Base-by-base conservation (phyloP, 2,797 vertebrate species). In the Anomalospiza imberbis region DNA sequence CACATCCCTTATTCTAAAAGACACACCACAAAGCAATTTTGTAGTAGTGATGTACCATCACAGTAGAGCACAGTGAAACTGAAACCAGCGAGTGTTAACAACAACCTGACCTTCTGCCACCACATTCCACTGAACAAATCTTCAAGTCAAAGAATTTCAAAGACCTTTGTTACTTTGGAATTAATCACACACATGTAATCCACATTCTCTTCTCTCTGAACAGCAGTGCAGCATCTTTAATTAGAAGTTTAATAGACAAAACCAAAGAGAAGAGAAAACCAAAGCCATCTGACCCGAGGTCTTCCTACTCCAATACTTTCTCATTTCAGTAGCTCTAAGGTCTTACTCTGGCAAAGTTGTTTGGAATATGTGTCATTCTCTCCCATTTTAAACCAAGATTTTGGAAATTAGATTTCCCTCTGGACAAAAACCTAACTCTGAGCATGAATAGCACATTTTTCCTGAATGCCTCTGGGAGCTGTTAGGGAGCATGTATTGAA, bases 81-180 rank as follows among this genome's bases (percentile, higher is more conserved):
- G 16, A 76, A 81, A 48, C 13, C n/a, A 62, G 16, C 5, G 31
- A 60, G 31, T 0, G 0, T 2, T 58, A 66, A 62, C 1, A 1
- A 12, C 34, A 77, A 26, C 12, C 72, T 57, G 44, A 86, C 31
- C 47, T 58, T 44, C 48, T 58, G 12, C 48, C 34, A 73, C 34
- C 36, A 34, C 15, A 34, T 26, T 40, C 53, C 42, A 38, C 12
- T 26, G 32, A 85, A 78, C 17, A 66, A 24, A 70, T 73, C 74
- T 58, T 67, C 29, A 67, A 72, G 17, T 4, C 10, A 62, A 34
- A 72, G 55, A 65, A n/a, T 24, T 55, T 12, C 75, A 11, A 26
- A n/a, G 18, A 55, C 26, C 12, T 47, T 57, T n/a, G 7, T 26
- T 51, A 61, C 55, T 84, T 78, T 36, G 80, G 6, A 88, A 63